Evolutionary conservation across 2,113 vertebrate species (phyloP).

Genomic region (Saguinus imperator): DNA sequence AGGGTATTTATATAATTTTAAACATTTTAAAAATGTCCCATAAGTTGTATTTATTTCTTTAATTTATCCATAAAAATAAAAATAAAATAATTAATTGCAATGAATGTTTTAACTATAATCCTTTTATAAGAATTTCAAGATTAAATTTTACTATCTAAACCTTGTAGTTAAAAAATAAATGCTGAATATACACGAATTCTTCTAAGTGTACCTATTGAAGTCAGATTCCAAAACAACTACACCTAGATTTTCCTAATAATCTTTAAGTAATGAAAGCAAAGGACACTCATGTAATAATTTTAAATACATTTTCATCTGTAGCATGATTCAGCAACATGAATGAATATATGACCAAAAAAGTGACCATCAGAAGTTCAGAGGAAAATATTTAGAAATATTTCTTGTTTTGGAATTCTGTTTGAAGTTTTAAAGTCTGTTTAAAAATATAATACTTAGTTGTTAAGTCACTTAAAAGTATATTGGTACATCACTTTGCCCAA

Average conservation of each 20-base stretch:
- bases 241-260: neutral
- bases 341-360: neutral
- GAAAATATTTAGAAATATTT: slow-evolving; percentile 22
- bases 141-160: slow-evolving; percentile 20
- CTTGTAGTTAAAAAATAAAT: slow-evolving; percentile 28
- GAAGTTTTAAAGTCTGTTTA: neutral
- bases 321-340: neutral
- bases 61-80: slow-evolving; percentile 48
- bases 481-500: neutral
- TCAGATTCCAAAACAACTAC: slow-evolving; percentile 17
- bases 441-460: neutral
- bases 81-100: slow-evolving; percentile 41
- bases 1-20: neutral
- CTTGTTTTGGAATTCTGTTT: neutral
- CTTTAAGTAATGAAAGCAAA: neutral
- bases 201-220: neutral
- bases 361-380: neutral
- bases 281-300: slow-evolving; percentile 9
- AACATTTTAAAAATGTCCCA: neutral
- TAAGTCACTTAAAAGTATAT: neutral
- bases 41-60: slow-evolving; percentile 14
- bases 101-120: slow-evolving; percentile 18
- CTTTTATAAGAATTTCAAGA: slow-evolving; percentile 44
- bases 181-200: neutral
- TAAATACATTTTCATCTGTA: slow-evolving; percentile 17